Conservation (phyloP, 2,113 vertebrate genomes). For the Eubucco bourcierii region DNA sequence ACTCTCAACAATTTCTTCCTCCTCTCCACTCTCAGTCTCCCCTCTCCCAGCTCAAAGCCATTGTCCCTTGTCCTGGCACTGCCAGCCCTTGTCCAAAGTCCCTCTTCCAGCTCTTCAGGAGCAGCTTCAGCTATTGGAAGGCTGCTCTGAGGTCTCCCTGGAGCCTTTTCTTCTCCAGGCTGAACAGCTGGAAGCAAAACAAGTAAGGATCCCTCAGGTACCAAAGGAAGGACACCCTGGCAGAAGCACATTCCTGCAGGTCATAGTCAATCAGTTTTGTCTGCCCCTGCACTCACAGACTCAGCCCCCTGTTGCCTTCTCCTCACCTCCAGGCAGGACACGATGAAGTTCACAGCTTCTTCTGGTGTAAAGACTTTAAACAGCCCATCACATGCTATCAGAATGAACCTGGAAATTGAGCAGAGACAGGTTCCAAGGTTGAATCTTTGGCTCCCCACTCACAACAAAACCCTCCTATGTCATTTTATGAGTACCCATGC, state of each 20-base stretch:
- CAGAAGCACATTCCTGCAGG: background rate
- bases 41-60: too few species aligned
- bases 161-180: too few species aligned
- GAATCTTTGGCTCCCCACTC: background rate
- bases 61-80: too few species aligned
- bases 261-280: background rate
- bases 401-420: constrained; percentile 83
- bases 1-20: too few species aligned
- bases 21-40: too few species aligned
- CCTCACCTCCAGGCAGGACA: constrained; percentile 85
- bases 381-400: constrained; percentile 94
- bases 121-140: too few species aligned
- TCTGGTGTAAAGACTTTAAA: constrained; percentile 97
- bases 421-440: background rate
- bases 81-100: too few species aligned
- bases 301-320: background rate
- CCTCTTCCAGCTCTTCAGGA: too few species aligned
- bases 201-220: background rate
- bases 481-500: background rate
- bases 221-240: background rate
- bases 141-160: too few species aligned
- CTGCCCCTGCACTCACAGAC: background rate
- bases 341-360: constrained; percentile 90
- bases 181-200: background rate
- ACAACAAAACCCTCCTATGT: background rate